Evolutionary conservation across 2,113 vertebrate species (phyloP).

Genomic region (Sebastes schlegelii): DNA sequence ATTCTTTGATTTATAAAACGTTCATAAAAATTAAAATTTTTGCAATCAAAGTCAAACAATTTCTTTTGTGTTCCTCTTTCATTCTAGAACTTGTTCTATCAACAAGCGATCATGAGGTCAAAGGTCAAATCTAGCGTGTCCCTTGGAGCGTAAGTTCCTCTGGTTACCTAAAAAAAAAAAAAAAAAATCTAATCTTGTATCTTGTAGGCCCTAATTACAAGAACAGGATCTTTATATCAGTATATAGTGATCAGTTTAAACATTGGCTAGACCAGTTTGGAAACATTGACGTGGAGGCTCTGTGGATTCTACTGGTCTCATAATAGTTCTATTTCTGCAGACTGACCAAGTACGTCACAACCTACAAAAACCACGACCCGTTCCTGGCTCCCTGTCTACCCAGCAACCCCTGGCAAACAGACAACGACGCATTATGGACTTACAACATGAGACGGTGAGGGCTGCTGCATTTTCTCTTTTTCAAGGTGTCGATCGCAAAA

Average conservation of each 20-base stretch:
- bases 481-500: no score
- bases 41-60: not conserved
- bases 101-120: constrained; percentile 92
- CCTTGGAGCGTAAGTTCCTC: constrained; percentile 90
- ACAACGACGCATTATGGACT: constrained; percentile 91
- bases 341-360: constrained; percentile 91
- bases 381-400: constrained; percentile 92
- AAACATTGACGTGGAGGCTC: not conserved
- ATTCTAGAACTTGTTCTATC: constrained; percentile 92
- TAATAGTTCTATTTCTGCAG: constrained; percentile 72
- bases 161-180: not conserved
- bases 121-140: constrained; percentile 97
- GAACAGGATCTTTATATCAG: not conserved
- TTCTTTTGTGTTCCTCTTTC: constrained; percentile 8
- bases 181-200: not conserved
- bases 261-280: not conserved
- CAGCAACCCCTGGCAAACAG: constrained; percentile 95
- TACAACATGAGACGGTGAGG: constrained; percentile 91
- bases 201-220: not conserved
- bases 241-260: not conserved
- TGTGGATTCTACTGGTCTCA: not conserved
- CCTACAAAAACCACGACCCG: constrained; percentile 91
- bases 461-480: not conserved
- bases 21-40: not conserved
- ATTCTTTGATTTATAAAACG: not conserved